A percentile compares a stretch with the other conserved stretches of the same genome.
Evolutionary conservation across 2,113 vertebrate genomes (phyloP).

Genomic region (Galeopterus variegatus): DNA sequence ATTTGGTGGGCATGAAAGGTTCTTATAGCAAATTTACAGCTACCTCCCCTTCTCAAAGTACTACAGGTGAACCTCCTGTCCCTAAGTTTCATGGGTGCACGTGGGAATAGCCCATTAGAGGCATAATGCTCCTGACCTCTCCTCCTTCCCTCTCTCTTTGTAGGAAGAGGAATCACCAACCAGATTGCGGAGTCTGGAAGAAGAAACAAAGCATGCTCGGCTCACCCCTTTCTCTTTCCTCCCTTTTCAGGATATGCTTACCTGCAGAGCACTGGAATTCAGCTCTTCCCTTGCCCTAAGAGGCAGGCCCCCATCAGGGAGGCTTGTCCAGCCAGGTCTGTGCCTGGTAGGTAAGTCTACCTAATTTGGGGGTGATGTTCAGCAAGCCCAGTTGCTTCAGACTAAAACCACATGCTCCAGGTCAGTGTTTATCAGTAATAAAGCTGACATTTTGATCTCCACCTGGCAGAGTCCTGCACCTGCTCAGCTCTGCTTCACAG

Average conservation of each 20-base stretch:
- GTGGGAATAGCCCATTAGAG: background rate
- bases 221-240: background rate
- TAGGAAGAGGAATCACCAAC: background rate
- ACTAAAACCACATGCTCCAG: background rate
- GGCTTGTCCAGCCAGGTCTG: background rate
- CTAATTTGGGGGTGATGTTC: background rate
- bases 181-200: background rate
- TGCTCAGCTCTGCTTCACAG: constrained; percentile 2
- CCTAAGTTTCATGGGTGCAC: background rate
- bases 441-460: background rate
- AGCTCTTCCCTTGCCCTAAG: background rate
- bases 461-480: background rate
- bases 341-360: background rate
- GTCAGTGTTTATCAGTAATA: background rate
- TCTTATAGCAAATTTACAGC: background rate
- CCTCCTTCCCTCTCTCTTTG: background rate
- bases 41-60: background rate
- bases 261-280: background rate
- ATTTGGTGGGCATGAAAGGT: background rate
- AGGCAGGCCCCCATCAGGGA: background rate
- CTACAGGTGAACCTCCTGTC: background rate
- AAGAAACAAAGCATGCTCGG: background rate
- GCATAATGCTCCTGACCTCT: background rate
- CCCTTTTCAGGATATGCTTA: background rate
- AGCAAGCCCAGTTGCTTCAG: background rate